These are phyloP conservation scores for Ectropis crepuscularia DNA, from an alignment of 2,888 invertebrate species.

Conservation along the genomic window DNA sequence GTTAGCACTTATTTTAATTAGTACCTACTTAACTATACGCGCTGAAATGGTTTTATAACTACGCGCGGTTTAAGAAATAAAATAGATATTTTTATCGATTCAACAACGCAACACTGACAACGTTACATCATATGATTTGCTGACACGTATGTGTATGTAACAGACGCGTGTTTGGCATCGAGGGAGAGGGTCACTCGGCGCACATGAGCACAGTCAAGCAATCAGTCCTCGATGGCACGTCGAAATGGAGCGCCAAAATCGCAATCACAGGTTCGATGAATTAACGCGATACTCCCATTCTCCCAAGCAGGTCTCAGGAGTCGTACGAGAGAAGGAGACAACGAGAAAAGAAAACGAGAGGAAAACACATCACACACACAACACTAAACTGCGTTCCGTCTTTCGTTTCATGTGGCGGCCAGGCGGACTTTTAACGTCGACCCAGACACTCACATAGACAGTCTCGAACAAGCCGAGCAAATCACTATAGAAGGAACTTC, in stretches of 20 bases:
- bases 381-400: conserved; percentile 75
- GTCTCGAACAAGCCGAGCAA: conserved; percentile 98
- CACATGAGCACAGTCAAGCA: conserved; percentile 99
- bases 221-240: conserved; percentile 99
- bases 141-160: conserved; percentile 76
- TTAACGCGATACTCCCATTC: conserved; percentile 53
- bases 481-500: conserved; percentile 99
- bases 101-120: neutral
- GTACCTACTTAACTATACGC: no score
- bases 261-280: conserved; percentile 98
- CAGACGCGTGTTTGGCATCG: conserved; percentile 98
- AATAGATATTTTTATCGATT: no score
- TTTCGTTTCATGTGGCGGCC: conserved; percentile 84
- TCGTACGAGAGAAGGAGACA: conserved; percentile 39
- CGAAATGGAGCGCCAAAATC: conserved; percentile 99
- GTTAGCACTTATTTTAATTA: no score
- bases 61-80: no score
- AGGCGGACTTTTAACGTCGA: conserved; percentile 99
- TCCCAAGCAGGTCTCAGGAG: conserved; percentile 42
- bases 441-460: conserved; percentile 98
- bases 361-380: conserved; percentile 62
- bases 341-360: conserved; percentile 38
- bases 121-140: conserved; percentile 41
- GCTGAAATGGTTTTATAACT: no score
- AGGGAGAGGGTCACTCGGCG: conserved; percentile 96